Conservation (phyloP, 2,888 invertebrate genomes). For the Tortricodes alternella region DNA sequence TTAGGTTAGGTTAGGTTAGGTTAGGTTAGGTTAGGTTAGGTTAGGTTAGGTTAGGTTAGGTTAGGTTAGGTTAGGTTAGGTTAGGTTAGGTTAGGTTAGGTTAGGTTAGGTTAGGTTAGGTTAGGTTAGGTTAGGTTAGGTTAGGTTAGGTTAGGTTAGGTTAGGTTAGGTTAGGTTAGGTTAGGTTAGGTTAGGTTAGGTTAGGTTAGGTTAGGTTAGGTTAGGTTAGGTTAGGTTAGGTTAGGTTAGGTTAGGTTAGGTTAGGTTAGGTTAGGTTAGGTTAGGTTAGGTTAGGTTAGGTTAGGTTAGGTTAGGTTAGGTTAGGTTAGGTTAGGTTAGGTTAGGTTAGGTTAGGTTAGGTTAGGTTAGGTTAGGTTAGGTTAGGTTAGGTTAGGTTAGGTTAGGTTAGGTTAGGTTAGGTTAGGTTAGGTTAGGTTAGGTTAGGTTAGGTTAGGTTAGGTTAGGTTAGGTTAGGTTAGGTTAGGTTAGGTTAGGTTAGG, state of each 20-base stretch:
- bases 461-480: slow-evolving; percentile 27
- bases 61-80: slow-evolving; percentile 29
- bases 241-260: slow-evolving; percentile 8
- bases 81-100: slow-evolving; percentile 13
- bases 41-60: slow-evolving; percentile 29
- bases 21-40: slow-evolving; percentile 29
- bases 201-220: slow-evolving; percentile 12
- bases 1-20: slow-evolving; percentile 29
- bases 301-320: slow-evolving; percentile 24
- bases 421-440: neutral
- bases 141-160: slow-evolving; percentile 8
- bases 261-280: slow-evolving; percentile 11
- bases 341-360: slow-evolving; percentile 32
- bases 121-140: slow-evolving; percentile 12
- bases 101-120: slow-evolving; percentile 9
- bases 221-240: slow-evolving; percentile 10
- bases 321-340: slow-evolving; percentile 31
- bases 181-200: slow-evolving; percentile 12
- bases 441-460: slow-evolving; percentile 6
- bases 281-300: slow-evolving; percentile 23
- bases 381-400: slow-evolving; percentile 30
- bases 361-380: slow-evolving; percentile 32
- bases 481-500: slow-evolving; percentile 29
- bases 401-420: slow-evolving; percentile 17
- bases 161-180: slow-evolving; percentile 12